Evolutionary conservation across 1,140 invertebrate species (phyloP).

Genomic region (Drosophila sturtevanti): DNA sequence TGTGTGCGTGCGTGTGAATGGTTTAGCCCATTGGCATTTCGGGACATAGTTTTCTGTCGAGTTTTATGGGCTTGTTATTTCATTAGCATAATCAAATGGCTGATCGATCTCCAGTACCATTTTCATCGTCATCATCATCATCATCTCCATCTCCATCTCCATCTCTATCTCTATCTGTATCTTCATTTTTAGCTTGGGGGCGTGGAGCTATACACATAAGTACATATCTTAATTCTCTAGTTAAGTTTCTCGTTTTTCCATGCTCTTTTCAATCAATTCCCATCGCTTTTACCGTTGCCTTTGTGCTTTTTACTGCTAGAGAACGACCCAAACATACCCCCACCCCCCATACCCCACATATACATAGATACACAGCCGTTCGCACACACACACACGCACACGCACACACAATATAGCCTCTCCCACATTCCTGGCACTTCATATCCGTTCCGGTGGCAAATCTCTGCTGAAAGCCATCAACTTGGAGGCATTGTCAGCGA

Average conservation of each 20-base stretch:
- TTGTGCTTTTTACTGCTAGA: conserved; percentile 64
- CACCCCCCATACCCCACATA: no score
- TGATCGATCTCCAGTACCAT: conserved; percentile 6
- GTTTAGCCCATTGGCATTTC: conserved; percentile 47
- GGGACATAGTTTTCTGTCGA: conserved; percentile 63
- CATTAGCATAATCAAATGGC: conserved; percentile 77
- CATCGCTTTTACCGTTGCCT: conserved; percentile 73
- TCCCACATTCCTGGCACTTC: neutral
- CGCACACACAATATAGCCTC: neutral
- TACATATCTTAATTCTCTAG: conserved; percentile 68
- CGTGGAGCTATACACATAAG: conserved; percentile 9
- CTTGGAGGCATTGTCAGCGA: conserved; percentile 72
- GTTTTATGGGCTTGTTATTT: conserved; percentile 77
- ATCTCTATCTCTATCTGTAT: no score
- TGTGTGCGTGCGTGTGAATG: conserved; percentile 42
- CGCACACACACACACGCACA: conserved; percentile 7
- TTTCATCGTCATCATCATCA: neutral
- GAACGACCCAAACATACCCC: neutral
- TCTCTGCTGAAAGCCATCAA: conserved; percentile 74
- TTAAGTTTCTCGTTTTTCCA: conserved; percentile 47
- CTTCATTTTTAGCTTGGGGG: conserved; percentile 1
- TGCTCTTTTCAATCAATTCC: conserved; percentile 74
- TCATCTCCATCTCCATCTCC: neutral
- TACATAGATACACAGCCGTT: no score
- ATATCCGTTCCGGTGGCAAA: conserved; percentile 46